Conservation (phyloP, 2,888 invertebrate species). For the Galerucella calmariensis region DNA sequence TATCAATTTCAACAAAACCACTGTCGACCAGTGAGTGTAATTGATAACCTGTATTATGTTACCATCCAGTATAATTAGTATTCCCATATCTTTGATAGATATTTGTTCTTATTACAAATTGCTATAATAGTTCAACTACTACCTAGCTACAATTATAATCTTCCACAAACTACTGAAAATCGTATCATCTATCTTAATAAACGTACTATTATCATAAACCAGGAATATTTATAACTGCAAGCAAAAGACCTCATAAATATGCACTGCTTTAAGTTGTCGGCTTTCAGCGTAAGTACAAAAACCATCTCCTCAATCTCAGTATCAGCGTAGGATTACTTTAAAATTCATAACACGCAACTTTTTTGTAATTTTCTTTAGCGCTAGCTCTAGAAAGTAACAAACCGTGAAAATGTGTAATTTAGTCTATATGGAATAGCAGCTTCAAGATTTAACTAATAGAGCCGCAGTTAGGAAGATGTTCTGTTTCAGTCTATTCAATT, state of each 20-base stretch:
- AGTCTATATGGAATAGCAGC: constrained; percentile 20
- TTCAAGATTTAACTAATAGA: constrained; percentile 17
- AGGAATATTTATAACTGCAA: not conserved
- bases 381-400: constrained; percentile 21
- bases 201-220: not conserved
- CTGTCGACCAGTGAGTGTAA: too few species aligned
- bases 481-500: not conserved
- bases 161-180: too few species aligned
- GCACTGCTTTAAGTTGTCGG: not conserved
- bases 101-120: too few species aligned
- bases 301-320: constrained; percentile 21
- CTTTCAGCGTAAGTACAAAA: not conserved
- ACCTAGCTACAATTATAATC: too few species aligned
- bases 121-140: too few species aligned
- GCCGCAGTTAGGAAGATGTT: not conserved
- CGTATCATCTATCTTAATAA: too few species aligned
- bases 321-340: constrained; percentile 24
- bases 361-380: constrained; percentile 21
- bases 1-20: too few species aligned
- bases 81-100: too few species aligned
- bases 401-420: constrained; percentile 34
- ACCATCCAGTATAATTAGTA: too few species aligned
- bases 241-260: not conserved
- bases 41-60: too few species aligned
- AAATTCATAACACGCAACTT: constrained; percentile 30